These are phyloP conservation scores for Petrocephalus sullivani DNA, from an alignment of 2,797 vertebrate genomes.

Conservation along the genomic window DNA sequence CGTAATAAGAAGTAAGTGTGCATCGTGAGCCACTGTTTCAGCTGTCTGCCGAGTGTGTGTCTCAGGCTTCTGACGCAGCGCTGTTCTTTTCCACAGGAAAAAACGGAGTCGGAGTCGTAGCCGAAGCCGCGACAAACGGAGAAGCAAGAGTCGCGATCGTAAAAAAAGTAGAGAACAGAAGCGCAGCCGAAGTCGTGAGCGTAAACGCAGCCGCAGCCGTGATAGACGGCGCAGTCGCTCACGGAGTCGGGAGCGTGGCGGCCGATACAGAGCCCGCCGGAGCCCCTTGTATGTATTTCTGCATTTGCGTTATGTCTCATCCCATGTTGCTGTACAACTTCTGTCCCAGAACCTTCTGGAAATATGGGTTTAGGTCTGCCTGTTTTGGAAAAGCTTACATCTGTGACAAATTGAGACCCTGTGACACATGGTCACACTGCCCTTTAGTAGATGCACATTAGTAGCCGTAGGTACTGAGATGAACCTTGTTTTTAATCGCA, in stretches of 20 bases:
- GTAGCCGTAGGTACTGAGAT: conserved; percentile 37
- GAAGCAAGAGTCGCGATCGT: conserved; percentile 75
- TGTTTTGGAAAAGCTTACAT: neutral
- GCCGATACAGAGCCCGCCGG: conserved; percentile 71
- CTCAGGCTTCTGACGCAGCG: neutral
- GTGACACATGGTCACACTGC: neutral
- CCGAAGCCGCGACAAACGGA: conserved; percentile 76
- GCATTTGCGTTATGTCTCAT: neutral
- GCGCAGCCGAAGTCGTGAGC: conserved; percentile 77
- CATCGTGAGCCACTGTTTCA: neutral
- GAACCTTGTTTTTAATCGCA: conserved; percentile 58
- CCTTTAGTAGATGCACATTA: neutral
- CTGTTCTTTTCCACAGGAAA: conserved; percentile 47
- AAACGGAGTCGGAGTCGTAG: conserved; percentile 85
- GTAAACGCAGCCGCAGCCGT: conserved; percentile 76
- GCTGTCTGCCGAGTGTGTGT: neutral
- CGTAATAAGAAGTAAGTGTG: conserved; percentile 83
- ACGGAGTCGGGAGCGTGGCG: conserved; percentile 78
- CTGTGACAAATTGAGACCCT: neutral
- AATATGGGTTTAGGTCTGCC: neutral
- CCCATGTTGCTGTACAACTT: neutral
- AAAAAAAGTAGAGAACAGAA: conserved; percentile 75
- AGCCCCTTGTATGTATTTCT: conserved; percentile 77
- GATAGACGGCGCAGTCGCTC: conserved; percentile 76
- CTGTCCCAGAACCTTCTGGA: neutral